Base-by-base conservation (phyloP, 1,140 invertebrate species). In the Drosophila carrolli region DNA sequence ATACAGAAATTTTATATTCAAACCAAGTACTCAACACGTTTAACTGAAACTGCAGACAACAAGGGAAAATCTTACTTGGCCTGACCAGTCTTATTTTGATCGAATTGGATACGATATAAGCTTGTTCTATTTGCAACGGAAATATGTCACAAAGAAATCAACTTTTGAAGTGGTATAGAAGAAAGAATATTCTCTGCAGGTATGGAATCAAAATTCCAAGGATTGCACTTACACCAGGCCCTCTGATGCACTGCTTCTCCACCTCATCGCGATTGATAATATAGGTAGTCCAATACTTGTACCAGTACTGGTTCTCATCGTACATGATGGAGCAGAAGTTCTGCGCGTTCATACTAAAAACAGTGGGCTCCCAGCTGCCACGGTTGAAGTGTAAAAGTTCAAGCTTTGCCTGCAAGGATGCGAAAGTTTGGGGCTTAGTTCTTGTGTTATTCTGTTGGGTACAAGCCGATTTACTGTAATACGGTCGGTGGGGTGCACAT, bases 221-320 rank as follows among this genome's bases (percentile, higher is more conserved):
- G 35, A 32, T 16, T 4, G 2, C 10, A 71, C 82, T 86, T 60
- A 86, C 83, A n/a, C 75, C 83, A 10, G 16, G 23, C 1, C 41
- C 38, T 32, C 41, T 44, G 1, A 86, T 0, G 19, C 83, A 86
- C 4, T 71, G 32, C 3, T 23, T 8, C 23, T 62, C 1, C 2
- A 79, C 47, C 0, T 66, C 59, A 0, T 37, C 10, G 4, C 23
- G 4, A 51, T 86, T 66, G 4, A 11, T 16, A 1, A 86, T 43
- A 10, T 35, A 29, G 5, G 0, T 16, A 2, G 60, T 74, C 75
- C 76, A 86, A 13, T 48, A 63, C n/a, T 80, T 76, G 10, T 56
- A 86, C 83, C 83, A 86, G 54, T 88, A 86, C 14, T 88, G 60
- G 46, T 77, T 62, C 54, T 41, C 14, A 27, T 83, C 76, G 27